These are phyloP conservation scores for Discoglossus pictus DNA, from an alignment of 2,797 vertebrate species.

Conservation along the genomic window DNA sequence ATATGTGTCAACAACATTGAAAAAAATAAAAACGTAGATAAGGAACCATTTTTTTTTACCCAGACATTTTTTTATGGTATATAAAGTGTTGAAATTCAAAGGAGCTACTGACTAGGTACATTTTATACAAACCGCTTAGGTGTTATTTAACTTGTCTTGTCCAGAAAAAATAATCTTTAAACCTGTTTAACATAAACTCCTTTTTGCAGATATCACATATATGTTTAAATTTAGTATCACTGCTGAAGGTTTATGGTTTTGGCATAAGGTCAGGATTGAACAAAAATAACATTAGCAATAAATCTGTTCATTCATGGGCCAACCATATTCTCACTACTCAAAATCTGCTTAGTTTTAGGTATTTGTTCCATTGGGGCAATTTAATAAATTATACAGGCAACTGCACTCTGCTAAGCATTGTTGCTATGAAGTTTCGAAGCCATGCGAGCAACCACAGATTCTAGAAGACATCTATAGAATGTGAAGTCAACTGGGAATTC, in stretches of 20 bases:
- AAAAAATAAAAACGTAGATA: slow-evolving; percentile 45
- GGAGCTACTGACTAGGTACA: slow-evolving; percentile 49
- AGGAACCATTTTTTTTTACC: slow-evolving; percentile 61
- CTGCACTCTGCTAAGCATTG: neutral
- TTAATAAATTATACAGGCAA: slow-evolving; percentile 7
- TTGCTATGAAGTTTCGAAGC: no score
- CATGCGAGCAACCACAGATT: no score
- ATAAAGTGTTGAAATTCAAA: slow-evolving; percentile 49
- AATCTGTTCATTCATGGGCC: slow-evolving; percentile 17
- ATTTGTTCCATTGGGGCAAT: slow-evolving; percentile 5
- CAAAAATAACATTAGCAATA: slow-evolving; percentile 25
- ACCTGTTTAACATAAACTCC: slow-evolving; percentile 29
- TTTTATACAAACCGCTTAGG: slow-evolving; percentile 44
- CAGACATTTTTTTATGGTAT: slow-evolving; percentile 17
- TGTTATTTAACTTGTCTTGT: slow-evolving; percentile 51
- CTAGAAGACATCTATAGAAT: no score
- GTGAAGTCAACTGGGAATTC: no score
- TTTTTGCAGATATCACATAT: slow-evolving; percentile 31
- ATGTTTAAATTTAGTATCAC: slow-evolving; percentile 22
- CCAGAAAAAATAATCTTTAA: slow-evolving; percentile 47
- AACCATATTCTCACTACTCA: slow-evolving; percentile 10
- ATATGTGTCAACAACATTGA: slow-evolving; percentile 63
- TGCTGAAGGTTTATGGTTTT: slow-evolving; percentile 17
- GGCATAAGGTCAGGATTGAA: slow-evolving; percentile 2
- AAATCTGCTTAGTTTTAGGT: slow-evolving; percentile 7